phyloP scores from a whole-genome alignment of 2,888 invertebrate genomes.

The Apamea sordens region DNA sequence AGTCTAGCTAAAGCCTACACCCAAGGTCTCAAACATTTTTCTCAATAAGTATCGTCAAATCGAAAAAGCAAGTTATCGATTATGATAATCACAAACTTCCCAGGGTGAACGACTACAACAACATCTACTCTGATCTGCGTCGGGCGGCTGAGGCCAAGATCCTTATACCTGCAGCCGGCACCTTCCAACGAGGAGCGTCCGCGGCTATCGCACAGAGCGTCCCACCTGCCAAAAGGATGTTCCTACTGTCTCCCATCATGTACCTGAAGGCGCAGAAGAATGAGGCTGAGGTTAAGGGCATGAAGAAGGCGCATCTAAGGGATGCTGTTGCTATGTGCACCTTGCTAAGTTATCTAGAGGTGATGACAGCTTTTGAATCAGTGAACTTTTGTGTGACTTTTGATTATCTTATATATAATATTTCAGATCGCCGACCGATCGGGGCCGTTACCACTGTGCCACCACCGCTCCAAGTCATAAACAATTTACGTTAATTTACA shows the following conservation, averaged over 20 bases:
- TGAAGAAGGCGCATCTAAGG: slow-evolving; percentile 95
- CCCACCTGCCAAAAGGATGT: slow-evolving; percentile 90
- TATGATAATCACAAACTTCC: background rate
- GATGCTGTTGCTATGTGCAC: slow-evolving; percentile 98
- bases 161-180: slow-evolving; percentile 92
- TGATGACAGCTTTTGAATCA: slow-evolving; percentile 25
- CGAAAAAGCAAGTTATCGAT: background rate
- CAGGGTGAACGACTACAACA: slow-evolving; percentile 93
- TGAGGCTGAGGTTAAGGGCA: slow-evolving; percentile 93
- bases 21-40: background rate
- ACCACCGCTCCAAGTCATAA: no score
- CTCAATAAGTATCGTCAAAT: background rate
- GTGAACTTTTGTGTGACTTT: background rate
- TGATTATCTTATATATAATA: background rate
- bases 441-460: no score
- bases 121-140: slow-evolving; percentile 93
- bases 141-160: slow-evolving; percentile 91
- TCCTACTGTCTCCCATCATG: slow-evolving; percentile 94
- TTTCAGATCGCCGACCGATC: no score
- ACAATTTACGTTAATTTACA: no score
- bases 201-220: slow-evolving; percentile 92
- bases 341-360: slow-evolving; percentile 91
- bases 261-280: slow-evolving; percentile 97
- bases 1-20: background rate
- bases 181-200: slow-evolving; percentile 93